A percentile compares a stretch with the other conserved stretches of the same genome.
Evolutionary conservation across 2,797 vertebrate genomes (phyloP).

Genomic region (Tinamus major): DNA sequence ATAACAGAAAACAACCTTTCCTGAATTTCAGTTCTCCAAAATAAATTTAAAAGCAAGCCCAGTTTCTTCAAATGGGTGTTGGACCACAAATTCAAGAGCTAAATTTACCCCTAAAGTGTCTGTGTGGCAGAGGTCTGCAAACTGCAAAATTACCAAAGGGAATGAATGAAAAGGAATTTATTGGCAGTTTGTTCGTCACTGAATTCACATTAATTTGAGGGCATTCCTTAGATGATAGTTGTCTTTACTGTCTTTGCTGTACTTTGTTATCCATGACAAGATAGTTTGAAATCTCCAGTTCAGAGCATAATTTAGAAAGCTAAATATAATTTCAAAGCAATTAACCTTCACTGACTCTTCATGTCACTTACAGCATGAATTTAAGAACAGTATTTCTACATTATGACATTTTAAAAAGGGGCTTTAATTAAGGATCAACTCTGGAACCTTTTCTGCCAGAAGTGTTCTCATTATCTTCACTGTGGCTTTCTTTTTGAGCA

Average conservation of each 20-base stretch:
- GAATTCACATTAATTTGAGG: constrained; percentile 57
- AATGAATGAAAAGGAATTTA: constrained; percentile 27
- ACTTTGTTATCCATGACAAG: constrained; percentile 25
- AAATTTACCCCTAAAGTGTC: neutral
- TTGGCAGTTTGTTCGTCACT: constrained; percentile 46
- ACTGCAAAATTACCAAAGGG: constrained; percentile 31
- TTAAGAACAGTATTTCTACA: constrained; percentile 33
- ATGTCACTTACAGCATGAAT: neutral
- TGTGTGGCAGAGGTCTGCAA: neutral
- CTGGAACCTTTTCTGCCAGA: constrained; percentile 3
- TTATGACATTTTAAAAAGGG: constrained; percentile 15
- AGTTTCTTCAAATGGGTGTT: neutral
- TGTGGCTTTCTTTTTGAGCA: neutral
- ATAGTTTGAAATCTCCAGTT: constrained; percentile 46
- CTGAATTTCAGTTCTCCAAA: neutral
- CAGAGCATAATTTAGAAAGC: constrained; percentile 62
- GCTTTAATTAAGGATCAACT: constrained; percentile 5
- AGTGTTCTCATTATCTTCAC: neutral
- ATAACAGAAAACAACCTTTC: neutral
- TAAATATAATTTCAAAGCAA: constrained; percentile 58
- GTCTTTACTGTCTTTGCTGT: constrained; percentile 41
- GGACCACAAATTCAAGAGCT: neutral
- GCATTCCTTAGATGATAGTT: constrained; percentile 40
- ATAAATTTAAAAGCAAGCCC: neutral
- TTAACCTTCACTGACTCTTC: constrained; percentile 56